Percentiles rank a stretch among this genome's conserved stretches.
phyloP scores from a whole-genome alignment of 2,888 invertebrate species.

The Gastracanthus pulcherrimus region DNA sequence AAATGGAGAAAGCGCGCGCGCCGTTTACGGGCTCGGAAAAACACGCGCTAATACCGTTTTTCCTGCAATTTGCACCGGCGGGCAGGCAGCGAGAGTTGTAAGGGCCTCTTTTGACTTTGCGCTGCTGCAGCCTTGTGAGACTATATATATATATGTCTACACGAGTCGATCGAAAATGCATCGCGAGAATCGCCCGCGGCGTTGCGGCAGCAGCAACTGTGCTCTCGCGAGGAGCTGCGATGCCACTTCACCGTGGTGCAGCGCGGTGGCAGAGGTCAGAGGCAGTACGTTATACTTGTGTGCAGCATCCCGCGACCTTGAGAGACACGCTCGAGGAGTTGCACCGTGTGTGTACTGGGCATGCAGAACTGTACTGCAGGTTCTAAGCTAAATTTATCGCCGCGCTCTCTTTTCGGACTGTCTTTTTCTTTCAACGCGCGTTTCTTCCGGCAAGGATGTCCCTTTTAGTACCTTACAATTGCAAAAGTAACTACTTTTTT shows the following conservation, averaged over 20 bases:
- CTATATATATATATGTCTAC: too few relatives aligned
- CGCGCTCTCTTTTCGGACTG: background rate
- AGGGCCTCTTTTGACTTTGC: too few relatives aligned
- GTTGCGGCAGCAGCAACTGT: too few relatives aligned
- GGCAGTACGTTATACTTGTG: background rate
- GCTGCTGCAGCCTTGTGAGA: too few relatives aligned
- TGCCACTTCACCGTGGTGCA: too few relatives aligned
- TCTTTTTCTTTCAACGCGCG: background rate
- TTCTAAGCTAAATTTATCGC: constrained; percentile 15
- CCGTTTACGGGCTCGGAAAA: background rate
- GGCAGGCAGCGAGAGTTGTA: too few relatives aligned
- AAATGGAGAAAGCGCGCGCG: constrained; percentile 8
- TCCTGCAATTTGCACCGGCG: constrained; percentile 25
- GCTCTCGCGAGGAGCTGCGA: too few relatives aligned
- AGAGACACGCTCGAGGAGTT: background rate
- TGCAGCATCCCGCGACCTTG: constrained; percentile 18
- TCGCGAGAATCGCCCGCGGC: background rate
- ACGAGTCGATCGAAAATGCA: background rate
- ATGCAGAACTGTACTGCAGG: background rate
- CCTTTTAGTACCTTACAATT: background rate
- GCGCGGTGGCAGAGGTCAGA: background rate
- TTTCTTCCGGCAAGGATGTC: background rate
- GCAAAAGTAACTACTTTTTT: too few relatives aligned
- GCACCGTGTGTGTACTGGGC: too few relatives aligned
- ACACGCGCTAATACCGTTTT: constrained; percentile 20